phyloP scores from a whole-genome alignment of 2,113 vertebrate species.

The Menura novaehollandiae region DNA sequence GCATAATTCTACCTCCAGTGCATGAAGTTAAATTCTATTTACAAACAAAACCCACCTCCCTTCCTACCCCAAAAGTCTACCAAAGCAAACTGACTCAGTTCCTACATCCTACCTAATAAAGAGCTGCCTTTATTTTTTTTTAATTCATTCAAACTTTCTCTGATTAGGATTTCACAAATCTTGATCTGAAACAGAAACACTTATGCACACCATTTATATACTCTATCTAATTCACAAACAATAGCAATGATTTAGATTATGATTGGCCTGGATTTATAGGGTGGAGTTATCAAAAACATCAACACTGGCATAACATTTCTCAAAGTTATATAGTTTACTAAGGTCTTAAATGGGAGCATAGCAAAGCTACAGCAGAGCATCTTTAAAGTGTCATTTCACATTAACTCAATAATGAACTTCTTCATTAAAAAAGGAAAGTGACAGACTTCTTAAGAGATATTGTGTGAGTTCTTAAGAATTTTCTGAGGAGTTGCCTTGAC shows the following conservation, averaged over 20 bases:
- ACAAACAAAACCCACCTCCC: constrained; percentile 19
- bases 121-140: background rate
- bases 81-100: background rate
- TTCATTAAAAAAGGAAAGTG: constrained; percentile 14
- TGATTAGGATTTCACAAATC: background rate
- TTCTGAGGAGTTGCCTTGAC: background rate
- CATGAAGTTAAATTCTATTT: constrained; percentile 40
- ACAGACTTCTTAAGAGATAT: background rate
- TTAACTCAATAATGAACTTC: constrained; percentile 19
- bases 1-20: constrained; percentile 27
- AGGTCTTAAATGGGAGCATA: background rate
- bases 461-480: background rate
- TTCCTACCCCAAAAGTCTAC: background rate
- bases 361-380: background rate
- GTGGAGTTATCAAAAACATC: background rate
- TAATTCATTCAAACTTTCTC: background rate
- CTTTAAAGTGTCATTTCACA: constrained; percentile 9
- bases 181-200: background rate
- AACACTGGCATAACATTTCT: background rate
- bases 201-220: background rate
- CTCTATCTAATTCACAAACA: background rate
- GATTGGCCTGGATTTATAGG: background rate
- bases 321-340: background rate
- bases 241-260: background rate
- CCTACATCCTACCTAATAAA: background rate